Percentiles rank a stretch among this genome's conserved stretches.
Evolutionary conservation across 2,888 invertebrate species (phyloP).

Genomic region (Dasysyrphus albostriatus): DNA sequence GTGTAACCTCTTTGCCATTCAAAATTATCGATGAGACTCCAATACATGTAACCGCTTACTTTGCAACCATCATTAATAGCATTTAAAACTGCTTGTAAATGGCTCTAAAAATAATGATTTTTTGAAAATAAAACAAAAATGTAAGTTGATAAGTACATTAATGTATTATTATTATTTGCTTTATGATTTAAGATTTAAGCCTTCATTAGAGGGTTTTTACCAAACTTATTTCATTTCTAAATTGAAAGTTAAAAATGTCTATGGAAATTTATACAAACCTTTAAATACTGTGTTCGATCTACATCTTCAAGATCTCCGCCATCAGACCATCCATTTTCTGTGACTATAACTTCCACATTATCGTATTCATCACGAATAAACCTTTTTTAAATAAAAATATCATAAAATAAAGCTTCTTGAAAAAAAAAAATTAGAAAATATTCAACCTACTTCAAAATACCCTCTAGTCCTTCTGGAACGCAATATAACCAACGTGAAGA

Average conservation of each 20-base stretch:
- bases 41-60: slow-evolving; percentile 79
- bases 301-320: slow-evolving; percentile 81
- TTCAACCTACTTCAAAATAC: slow-evolving; percentile 77
- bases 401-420: slow-evolving; percentile 48
- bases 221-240: too few relatives aligned
- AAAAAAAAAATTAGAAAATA: background rate
- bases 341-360: slow-evolving; percentile 85
- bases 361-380: slow-evolving; percentile 86
- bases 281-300: slow-evolving; percentile 81
- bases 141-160: too few relatives aligned
- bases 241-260: too few relatives aligned
- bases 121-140: too few relatives aligned
- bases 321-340: slow-evolving; percentile 87
- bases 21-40: slow-evolving; percentile 81
- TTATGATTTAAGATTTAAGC: too few relatives aligned
- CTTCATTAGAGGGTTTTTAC: too few relatives aligned
- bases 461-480: slow-evolving; percentile 62
- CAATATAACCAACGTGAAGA: slow-evolving; percentile 79
- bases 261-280: slow-evolving; percentile 63
- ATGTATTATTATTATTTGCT: too few relatives aligned
- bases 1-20: slow-evolving; percentile 80
- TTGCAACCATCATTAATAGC: slow-evolving; percentile 80
- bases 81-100: slow-evolving; percentile 79
- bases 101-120: slow-evolving; percentile 73
- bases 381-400: slow-evolving; percentile 62